Percentiles rank a stretch among this genome's conserved stretches.
Conservation (phyloP, 2,113 vertebrate genomes). For the Hippoglossus stenolepis region DNA sequence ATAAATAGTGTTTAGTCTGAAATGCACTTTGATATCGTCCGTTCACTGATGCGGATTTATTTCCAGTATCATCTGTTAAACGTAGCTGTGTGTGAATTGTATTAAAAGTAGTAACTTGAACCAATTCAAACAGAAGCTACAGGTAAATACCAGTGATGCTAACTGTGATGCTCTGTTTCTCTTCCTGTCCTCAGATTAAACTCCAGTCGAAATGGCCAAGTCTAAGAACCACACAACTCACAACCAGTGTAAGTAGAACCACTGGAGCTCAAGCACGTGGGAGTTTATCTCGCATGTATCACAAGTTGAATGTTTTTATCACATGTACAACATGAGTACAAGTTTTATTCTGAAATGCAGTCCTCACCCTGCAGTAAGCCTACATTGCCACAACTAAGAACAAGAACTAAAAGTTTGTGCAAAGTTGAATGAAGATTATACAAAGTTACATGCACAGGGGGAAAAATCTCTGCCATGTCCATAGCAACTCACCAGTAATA, state of each 20-base stretch:
- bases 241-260: slow-evolving; percentile 92
- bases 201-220: slow-evolving; percentile 89
- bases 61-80: background rate
- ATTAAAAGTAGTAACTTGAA: too few species aligned
- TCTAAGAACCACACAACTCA: slow-evolving; percentile 99
- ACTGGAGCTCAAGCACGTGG: background rate
- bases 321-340: too few species aligned
- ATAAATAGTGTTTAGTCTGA: background rate
- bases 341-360: too few species aligned
- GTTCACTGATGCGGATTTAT: accelerated
- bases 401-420: too few species aligned
- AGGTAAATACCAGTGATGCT: accelerated
- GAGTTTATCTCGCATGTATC: too few species aligned
- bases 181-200: slow-evolving; percentile 50
- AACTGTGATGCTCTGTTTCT: too few species aligned
- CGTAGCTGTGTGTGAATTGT: too few species aligned
- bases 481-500: background rate
- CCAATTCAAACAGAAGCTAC: background rate
- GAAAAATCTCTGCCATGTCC: background rate
- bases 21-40: accelerated
- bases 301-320: too few species aligned
- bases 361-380: too few species aligned
- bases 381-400: too few species aligned
- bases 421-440: too few species aligned
- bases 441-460: too few species aligned